phyloP scores from a whole-genome alignment of 1,140 invertebrate species.

The Psix sp. region DNA sequence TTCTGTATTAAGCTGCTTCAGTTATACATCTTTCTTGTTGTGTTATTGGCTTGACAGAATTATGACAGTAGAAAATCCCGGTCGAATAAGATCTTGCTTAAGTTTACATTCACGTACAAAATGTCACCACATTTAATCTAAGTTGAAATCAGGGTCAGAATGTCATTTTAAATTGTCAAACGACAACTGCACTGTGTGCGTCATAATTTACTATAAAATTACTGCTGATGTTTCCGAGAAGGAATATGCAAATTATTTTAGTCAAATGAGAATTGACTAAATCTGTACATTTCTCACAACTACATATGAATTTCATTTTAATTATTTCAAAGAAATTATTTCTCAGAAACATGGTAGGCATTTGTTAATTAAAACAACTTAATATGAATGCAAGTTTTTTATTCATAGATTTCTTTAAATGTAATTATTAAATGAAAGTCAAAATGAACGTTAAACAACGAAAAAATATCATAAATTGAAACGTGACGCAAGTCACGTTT shows the following conservation, averaged over 20 bases:
- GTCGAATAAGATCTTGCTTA: conserved; percentile 27
- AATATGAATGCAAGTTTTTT: no score
- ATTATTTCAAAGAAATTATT: no score
- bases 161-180: conserved; percentile 37
- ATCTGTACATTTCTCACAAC: no score
- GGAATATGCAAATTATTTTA: background rate
- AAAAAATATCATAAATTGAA: conserved; percentile 11
- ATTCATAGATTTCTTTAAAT: background rate
- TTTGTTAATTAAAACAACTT: no score
- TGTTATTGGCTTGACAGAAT: conserved; percentile 22
- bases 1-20: conserved; percentile 45
- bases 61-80: conserved; percentile 36
- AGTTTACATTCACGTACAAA: conserved; percentile 35
- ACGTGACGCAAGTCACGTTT: conserved; percentile 11
- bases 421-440: conserved; percentile 1
- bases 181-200: conserved; percentile 4
- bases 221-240: background rate
- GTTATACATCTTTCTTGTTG: conserved; percentile 28
- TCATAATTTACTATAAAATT: conserved; percentile 22
- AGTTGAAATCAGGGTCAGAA: conserved; percentile 29
- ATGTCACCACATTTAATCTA: conserved; percentile 27
- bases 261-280: background rate
- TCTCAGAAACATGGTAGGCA: no score
- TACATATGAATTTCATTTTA: no score
- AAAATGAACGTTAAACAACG: conserved; percentile 6